Base-by-base conservation (phyloP, 2,888 invertebrate genomes). In the Orgyia antiqua region DNA sequence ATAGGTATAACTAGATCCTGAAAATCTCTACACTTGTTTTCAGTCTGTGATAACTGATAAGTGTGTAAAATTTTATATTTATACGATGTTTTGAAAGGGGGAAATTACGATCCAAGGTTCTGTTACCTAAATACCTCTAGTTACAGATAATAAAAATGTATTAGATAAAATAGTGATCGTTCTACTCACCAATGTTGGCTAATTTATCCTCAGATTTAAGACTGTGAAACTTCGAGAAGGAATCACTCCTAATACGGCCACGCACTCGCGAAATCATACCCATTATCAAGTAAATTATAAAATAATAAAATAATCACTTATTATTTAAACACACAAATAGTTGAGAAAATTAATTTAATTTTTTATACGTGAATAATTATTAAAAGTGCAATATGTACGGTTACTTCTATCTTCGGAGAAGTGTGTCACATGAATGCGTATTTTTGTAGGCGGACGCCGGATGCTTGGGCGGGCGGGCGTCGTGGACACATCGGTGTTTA, bases 181-280 rank as follows among this genome's bases (percentile, higher is more conserved):
- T n/a, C n/a, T 39, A 72, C 84, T 62, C 68, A 91, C 91, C 90
- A 46, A 90, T 91, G 68, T 92, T 91, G 4, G 91, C 91, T 34
- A 91, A 91, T 79, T 90, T 91, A 54, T 92, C 91, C 51, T 91
- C 89, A 17, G 91, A 88, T 48, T 89, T 83, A 39, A 89, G 80
- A 10, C 88, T 84, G 45, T 89, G 89, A 61, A 90, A 69, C 68
- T 90, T 90, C 58, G 89, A 88, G 67, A 91, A 82, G 20, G 90
- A 89, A 61, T 89, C 88, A 63, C 89, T 87, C 52, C 90, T 88
- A 27, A 91, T 83, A 35, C 92, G 83, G n/a, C 90, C 89, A 26
- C 92, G 84, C 53, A 92, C 91, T 58, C 91, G 83, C 17, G 90
- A 91, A 58, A 92, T 91, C 91, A 92, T 91, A 30, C 91, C 92